Percentiles rank a stretch among this genome's conserved stretches.
These are phyloP conservation scores for Molanna angustata DNA, from an alignment of 2,888 invertebrate species.

Conservation along the genomic window DNA sequence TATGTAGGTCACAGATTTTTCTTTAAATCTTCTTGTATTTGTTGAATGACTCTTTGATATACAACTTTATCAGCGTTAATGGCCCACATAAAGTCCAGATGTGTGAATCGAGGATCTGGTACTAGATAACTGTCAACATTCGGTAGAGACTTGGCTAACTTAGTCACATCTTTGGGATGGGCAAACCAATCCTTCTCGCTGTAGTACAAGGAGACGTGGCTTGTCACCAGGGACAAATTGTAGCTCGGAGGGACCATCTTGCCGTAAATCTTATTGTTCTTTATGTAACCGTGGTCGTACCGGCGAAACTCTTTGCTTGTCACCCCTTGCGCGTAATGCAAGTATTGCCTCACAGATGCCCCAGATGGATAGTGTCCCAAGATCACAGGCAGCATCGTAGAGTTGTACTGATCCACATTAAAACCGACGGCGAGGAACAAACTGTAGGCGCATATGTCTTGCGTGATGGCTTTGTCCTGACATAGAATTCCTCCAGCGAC, in stretches of 20 bases:
- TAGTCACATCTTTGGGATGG: slow-evolving; percentile 49
- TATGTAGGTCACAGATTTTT: no score
- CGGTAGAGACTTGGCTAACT: slow-evolving; percentile 46
- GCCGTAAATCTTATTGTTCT: slow-evolving; percentile 51
- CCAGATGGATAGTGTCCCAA: slow-evolving; percentile 61
- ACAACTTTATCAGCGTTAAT: slow-evolving; percentile 39
- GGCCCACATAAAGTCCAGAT: slow-evolving; percentile 66
- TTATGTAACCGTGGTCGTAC: slow-evolving; percentile 50
- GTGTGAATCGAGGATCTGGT: slow-evolving; percentile 55
- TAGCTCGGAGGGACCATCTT: slow-evolving; percentile 48
- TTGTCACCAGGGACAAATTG: slow-evolving; percentile 43
- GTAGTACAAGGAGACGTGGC: slow-evolving; percentile 52
- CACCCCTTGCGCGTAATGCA: slow-evolving; percentile 53
- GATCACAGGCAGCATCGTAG: slow-evolving; percentile 56
- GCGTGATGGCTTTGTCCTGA: slow-evolving; percentile 38
- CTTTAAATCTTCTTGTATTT: no score
- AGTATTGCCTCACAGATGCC: slow-evolving; percentile 47
- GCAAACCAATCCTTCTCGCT: slow-evolving; percentile 58
- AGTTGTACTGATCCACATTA: slow-evolving; percentile 43
- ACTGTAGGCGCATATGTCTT: slow-evolving; percentile 48
- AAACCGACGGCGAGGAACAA: slow-evolving; percentile 51
- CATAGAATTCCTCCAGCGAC: slow-evolving; percentile 40
- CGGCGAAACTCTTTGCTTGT: slow-evolving; percentile 41
- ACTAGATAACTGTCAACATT: slow-evolving; percentile 52
- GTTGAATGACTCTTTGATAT: slow-evolving; percentile 30